Conservation (phyloP, 1,140 invertebrate species). For the Atta texana region DNA sequence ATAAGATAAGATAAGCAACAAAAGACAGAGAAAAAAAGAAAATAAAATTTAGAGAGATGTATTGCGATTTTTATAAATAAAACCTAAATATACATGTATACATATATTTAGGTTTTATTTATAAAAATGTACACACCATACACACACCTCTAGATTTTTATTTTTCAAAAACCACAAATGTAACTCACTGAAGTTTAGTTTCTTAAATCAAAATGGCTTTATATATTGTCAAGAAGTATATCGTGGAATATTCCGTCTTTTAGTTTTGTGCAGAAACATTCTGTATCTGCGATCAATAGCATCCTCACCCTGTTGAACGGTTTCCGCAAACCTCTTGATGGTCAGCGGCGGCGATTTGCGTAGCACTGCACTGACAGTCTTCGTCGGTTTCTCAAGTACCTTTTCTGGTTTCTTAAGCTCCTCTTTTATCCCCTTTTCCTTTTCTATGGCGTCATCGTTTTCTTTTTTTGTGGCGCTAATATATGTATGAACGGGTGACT, state of each 20-base stretch:
- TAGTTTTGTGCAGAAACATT: background rate
- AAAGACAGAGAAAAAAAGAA: background rate
- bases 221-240: background rate
- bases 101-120: background rate
- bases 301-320: conserved; percentile 60
- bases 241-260: background rate
- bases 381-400: conserved; percentile 76
- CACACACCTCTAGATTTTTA: background rate
- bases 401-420: conserved; percentile 74
- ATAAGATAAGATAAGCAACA: background rate
- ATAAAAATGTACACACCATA: no score
- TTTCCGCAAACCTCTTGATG: conserved; percentile 69
- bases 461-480: conserved; percentile 61
- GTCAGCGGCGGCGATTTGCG: conserved; percentile 81
- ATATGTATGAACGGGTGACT: conserved; percentile 78
- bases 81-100: background rate
- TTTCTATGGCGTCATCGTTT: conserved; percentile 24
- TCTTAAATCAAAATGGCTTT: background rate
- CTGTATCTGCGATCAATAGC: background rate
- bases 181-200: background rate
- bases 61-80: background rate
- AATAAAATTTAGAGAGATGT: background rate
- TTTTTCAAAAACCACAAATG: background rate
- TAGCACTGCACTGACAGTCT: conserved; percentile 80
- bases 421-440: conserved; percentile 45